Conservation (phyloP, 2,888 invertebrate species). For the Phania funesta region DNA sequence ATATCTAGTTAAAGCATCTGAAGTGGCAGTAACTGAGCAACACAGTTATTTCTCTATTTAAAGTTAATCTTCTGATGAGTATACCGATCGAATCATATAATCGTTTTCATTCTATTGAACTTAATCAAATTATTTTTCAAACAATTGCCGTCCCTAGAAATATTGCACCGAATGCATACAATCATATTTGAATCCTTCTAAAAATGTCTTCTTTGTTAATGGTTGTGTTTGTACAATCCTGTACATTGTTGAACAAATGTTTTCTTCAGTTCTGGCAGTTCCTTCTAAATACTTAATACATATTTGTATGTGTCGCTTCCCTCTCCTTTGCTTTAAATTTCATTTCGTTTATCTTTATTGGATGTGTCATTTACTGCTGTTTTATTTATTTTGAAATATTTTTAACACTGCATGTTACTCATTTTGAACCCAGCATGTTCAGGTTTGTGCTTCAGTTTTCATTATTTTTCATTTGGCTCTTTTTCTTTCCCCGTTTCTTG, state of each 20-base stretch:
- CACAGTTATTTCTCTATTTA: no score
- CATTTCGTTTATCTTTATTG: constrained; percentile 27
- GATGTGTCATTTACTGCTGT: constrained; percentile 60
- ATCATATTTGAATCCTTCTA: background rate
- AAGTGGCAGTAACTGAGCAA: no score
- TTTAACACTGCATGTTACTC: constrained; percentile 64
- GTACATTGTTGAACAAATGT: constrained; percentile 29
- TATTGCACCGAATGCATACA: constrained; percentile 24
- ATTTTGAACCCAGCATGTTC: constrained; percentile 61
- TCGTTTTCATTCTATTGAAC: background rate
- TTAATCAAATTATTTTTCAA: background rate
- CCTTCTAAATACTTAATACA: background rate
- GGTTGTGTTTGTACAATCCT: background rate
- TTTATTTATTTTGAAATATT: constrained; percentile 65
- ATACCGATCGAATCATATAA: no score
- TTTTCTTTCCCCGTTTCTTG: background rate
- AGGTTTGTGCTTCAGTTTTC: background rate
- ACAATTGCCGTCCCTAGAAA: constrained; percentile 32
- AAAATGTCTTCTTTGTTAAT: constrained; percentile 9
- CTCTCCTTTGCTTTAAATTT: background rate
- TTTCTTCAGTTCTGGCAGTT: background rate
- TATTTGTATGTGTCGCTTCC: background rate
- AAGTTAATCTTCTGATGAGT: no score
- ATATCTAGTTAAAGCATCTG: no score
- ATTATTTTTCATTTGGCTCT: background rate